These are phyloP conservation scores for Xenus cinereus DNA, from an alignment of 2,113 vertebrate species.

Conservation along the genomic window DNA sequence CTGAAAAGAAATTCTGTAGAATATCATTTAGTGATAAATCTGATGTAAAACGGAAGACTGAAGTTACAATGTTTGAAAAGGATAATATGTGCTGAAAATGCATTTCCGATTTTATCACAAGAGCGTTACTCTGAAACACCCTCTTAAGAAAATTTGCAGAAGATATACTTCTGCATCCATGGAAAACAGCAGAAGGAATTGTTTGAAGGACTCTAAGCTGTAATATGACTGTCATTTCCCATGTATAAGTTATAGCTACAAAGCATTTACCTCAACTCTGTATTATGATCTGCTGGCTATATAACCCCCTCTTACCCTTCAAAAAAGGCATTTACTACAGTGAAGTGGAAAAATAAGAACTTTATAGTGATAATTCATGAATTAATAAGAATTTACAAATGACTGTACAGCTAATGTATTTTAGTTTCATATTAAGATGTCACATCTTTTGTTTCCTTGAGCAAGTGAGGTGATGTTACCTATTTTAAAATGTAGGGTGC, in stretches of 20 bases:
- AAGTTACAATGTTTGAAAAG: neutral
- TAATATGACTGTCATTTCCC: neutral
- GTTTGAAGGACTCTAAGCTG: neutral
- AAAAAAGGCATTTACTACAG: neutral
- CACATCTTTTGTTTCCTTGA: neutral
- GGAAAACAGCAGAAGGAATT: neutral
- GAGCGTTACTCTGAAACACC: neutral
- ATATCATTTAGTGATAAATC: neutral
- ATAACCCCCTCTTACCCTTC: neutral
- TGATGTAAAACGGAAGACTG: neutral
- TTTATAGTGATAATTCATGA: neutral
- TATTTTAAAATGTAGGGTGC: neutral
- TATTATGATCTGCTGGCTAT: neutral
- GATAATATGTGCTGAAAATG: accelerated
- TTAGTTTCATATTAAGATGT: neutral
- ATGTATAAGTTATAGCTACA: no score
- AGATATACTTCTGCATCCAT: accelerated
- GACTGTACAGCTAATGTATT: neutral
- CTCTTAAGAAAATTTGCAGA: neutral
- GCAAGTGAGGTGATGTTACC: neutral
- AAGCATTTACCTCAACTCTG: neutral
- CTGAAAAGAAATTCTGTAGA: neutral
- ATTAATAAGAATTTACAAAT: neutral
- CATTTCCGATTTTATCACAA: neutral
- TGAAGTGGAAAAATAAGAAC: neutral